Conservation (phyloP, 2,888 invertebrate genomes). For the Limnephilus auricula region DNA sequence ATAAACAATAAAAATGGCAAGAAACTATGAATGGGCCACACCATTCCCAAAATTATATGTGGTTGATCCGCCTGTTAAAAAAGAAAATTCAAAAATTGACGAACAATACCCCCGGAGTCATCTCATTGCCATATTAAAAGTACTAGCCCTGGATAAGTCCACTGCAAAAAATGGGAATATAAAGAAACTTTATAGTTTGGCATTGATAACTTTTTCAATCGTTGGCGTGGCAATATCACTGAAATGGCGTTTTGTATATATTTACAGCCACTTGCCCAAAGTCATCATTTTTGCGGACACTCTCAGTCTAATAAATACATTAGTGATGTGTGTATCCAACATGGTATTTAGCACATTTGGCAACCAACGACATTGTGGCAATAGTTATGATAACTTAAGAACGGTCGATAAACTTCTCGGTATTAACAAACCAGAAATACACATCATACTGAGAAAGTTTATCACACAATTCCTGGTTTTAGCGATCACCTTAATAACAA, state of each 20-base stretch:
- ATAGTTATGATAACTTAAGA: background rate
- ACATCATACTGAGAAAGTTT: constrained; percentile 18
- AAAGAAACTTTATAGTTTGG: background rate
- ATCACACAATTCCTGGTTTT: background rate
- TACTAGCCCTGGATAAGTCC: constrained; percentile 22
- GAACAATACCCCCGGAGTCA: background rate
- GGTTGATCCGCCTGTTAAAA: background rate
- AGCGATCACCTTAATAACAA: background rate
- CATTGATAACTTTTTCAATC: constrained; percentile 16
- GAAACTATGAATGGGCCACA: background rate
- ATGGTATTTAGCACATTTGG: background rate
- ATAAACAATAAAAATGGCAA: background rate
- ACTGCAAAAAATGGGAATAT: background rate
- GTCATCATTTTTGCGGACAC: constrained; percentile 26
- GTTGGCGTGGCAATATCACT: background rate
- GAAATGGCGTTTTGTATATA: background rate
- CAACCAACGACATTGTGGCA: background rate
- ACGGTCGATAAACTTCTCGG: constrained; percentile 47
- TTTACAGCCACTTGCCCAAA: constrained; percentile 20
- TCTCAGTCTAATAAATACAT: background rate
- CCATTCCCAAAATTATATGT: background rate
- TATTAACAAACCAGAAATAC: constrained; percentile 16
- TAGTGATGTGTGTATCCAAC: constrained; percentile 26
- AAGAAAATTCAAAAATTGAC: background rate
- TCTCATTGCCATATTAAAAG: constrained; percentile 7